Evolutionary conservation across 2,113 vertebrate genomes (phyloP).

Genomic region (Phodopus roborovskii): DNA sequence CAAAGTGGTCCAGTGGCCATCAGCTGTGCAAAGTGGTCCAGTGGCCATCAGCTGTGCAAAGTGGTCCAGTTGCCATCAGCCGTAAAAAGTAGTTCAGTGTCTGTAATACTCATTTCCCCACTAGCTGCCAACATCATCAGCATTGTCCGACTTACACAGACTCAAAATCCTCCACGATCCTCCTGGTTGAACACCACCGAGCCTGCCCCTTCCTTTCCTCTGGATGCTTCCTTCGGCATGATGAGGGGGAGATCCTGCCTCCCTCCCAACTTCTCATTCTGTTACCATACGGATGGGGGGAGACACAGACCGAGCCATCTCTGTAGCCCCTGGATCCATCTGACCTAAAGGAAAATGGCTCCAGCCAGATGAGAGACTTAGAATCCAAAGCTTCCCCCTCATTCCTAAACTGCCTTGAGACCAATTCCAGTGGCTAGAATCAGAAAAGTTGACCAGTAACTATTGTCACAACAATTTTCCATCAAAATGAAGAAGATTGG

Average conservation of each 20-base stretch:
- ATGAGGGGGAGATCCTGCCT: accelerated
- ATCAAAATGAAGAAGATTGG: background rate
- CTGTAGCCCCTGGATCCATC: background rate
- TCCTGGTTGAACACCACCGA: background rate
- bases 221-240: background rate
- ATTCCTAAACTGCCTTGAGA: background rate
- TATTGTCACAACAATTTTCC: background rate
- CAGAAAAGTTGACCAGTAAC: background rate
- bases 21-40: accelerated
- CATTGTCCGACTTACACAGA: accelerated
- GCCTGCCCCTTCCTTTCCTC: accelerated
- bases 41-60: too few species aligned
- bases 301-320: accelerated
- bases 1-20: too few species aligned
- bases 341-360: background rate
- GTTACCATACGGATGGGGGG: accelerated
- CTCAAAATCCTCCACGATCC: accelerated
- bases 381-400: accelerated
- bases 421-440: background rate
- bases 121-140: too few species aligned
- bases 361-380: accelerated
- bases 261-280: accelerated
- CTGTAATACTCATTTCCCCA: background rate
- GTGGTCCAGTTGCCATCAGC: too few species aligned
- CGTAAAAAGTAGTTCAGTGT: accelerated